phyloP scores from a whole-genome alignment of 2,888 invertebrate species.

The Hylaea fasciaria region DNA sequence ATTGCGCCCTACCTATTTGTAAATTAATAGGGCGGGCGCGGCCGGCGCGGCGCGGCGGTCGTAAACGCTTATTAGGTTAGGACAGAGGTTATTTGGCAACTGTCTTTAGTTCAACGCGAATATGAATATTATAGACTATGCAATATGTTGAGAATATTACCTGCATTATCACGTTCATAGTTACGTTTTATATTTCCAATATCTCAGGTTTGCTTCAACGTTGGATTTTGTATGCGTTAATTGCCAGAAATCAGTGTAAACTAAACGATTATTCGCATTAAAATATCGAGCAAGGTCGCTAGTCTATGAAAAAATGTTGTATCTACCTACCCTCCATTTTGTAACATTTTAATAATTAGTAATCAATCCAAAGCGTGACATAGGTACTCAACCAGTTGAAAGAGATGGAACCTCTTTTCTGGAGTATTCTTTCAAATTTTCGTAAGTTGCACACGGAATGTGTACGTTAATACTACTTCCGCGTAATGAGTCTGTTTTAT shows the following conservation, averaged over 20 bases:
- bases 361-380: neutral
- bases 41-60: constrained; percentile 36
- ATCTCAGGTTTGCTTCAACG: too few species aligned
- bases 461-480: too few species aligned
- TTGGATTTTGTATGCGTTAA: neutral
- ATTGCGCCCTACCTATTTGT: constrained; percentile 47
- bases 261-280: too few species aligned
- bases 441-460: too few species aligned
- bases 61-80: constrained; percentile 39
- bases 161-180: constrained; percentile 24
- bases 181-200: neutral
- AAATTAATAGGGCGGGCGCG: constrained; percentile 45
- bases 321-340: constrained; percentile 3
- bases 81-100: constrained; percentile 30
- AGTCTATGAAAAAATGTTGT: too few species aligned
- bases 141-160: constrained; percentile 11
- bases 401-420: too few species aligned
- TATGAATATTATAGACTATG: neutral
- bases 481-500: too few species aligned
- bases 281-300: too few species aligned
- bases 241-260: too few species aligned
- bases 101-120: constrained; percentile 6
- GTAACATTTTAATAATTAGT: neutral
- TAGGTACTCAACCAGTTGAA: too few species aligned
- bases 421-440: too few species aligned